phyloP scores from a whole-genome alignment of 2,797 vertebrate genomes.

The Okamejei kenojei region DNA sequence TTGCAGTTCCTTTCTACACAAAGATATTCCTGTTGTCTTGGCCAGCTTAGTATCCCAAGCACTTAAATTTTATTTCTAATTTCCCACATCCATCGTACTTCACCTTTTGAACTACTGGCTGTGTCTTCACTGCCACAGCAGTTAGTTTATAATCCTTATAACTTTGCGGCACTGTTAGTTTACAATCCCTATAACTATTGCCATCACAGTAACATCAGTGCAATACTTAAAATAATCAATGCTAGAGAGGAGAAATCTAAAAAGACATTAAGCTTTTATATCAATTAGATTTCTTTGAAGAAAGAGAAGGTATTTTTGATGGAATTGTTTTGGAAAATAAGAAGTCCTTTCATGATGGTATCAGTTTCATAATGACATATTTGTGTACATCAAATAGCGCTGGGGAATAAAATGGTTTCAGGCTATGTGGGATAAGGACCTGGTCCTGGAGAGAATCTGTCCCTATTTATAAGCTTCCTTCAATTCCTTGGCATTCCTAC shows the following conservation, averaged over 20 bases:
- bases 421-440: not conserved
- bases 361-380: not conserved
- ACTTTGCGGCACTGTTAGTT: not conserved
- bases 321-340: not conserved
- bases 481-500: not conserved
- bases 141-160: not conserved
- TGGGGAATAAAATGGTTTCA: not conserved
- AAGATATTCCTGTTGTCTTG: too few relatives aligned
- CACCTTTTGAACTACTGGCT: not conserved
- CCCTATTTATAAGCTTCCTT: slow-evolving; percentile 23
- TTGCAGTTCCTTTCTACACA: too few relatives aligned
- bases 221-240: not conserved
- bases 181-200: not conserved
- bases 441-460: not conserved
- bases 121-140: too few relatives aligned
- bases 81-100: too few relatives aligned
- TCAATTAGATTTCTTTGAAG: not conserved
- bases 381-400: not conserved
- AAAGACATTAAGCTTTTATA: not conserved
- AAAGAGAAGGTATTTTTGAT: not conserved
- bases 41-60: too few relatives aligned
- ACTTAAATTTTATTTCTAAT: not conserved
- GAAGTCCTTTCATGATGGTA: not conserved
- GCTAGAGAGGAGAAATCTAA: not conserved
- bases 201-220: too few relatives aligned